These are phyloP conservation scores for Rhegmatorhina hoffmannsi DNA, from an alignment of 2,113 vertebrate genomes.

Conservation along the genomic window DNA sequence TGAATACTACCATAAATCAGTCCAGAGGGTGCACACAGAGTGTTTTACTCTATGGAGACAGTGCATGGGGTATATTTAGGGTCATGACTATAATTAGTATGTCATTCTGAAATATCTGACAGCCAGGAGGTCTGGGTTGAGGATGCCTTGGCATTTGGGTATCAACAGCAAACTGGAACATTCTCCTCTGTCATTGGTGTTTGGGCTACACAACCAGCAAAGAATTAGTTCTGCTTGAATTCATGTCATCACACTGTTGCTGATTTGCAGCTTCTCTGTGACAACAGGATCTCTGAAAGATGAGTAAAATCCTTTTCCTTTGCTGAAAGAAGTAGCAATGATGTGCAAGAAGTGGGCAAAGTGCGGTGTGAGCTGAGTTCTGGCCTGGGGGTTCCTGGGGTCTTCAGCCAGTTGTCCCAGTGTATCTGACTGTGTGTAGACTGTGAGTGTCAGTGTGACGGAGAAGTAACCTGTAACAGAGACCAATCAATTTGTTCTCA, in stretches of 20 bases:
- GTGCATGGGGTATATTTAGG: neutral
- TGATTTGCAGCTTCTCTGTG: neutral
- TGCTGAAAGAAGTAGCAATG: neutral
- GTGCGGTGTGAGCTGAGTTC: neutral
- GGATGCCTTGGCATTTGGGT: neutral
- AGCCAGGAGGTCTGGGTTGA: neutral
- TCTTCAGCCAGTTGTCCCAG: neutral
- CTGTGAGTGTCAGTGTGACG: fast-evolving
- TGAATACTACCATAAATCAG: neutral
- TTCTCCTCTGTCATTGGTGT: neutral
- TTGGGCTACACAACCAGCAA: neutral
- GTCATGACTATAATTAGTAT: neutral
- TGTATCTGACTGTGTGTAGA: fast-evolving
- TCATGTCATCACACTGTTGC: neutral
- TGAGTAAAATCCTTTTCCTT: neutral
- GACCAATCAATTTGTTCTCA: fast-evolving
- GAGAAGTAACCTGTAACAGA: neutral
- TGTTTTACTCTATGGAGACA: neutral
- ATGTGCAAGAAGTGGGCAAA: neutral
- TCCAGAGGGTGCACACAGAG: fast-evolving
- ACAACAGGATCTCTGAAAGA: neutral
- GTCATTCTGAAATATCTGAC: neutral
- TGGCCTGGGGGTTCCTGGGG: neutral
- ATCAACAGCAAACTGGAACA: neutral
- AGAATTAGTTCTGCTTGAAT: neutral